A percentile compares a stretch with the other conserved stretches of the same genome.
Conservation (phyloP, 2,888 invertebrate genomes). For the Drosophila ezoana region DNA sequence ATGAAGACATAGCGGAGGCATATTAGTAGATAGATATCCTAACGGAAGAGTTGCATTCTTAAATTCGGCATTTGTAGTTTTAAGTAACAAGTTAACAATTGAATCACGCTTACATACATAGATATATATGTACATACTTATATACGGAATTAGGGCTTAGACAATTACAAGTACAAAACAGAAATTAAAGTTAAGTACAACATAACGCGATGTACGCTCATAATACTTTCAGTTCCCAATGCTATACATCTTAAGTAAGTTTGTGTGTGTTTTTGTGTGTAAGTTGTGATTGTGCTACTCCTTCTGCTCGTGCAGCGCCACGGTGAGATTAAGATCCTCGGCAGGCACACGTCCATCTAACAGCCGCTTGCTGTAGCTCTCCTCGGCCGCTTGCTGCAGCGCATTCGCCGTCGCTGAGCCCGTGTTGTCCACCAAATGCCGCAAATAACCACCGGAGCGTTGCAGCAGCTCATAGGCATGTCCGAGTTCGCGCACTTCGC, state of each 20-base stretch:
- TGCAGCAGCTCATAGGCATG: slow-evolving; percentile 89
- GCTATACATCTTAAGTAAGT: slow-evolving; percentile 31
- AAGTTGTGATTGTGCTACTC: slow-evolving; percentile 38
- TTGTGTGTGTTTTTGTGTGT: slow-evolving; percentile 1
- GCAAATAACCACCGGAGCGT: slow-evolving; percentile 87
- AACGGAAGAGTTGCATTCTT: slow-evolving; percentile 25
- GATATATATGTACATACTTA: slow-evolving; percentile 38
- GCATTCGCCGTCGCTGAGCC: slow-evolving; percentile 87
- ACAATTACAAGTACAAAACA: slow-evolving; percentile 52
- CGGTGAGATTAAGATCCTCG: slow-evolving; percentile 51
- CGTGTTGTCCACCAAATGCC: slow-evolving; percentile 89
- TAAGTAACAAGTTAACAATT: slow-evolving; percentile 55
- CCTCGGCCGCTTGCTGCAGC: slow-evolving; percentile 87
- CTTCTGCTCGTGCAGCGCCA: slow-evolving; percentile 39
- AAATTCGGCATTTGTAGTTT: slow-evolving; percentile 31
- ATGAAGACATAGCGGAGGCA: slow-evolving; percentile 62
- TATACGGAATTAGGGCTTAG: slow-evolving; percentile 28
- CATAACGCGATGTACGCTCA: slow-evolving; percentile 41
- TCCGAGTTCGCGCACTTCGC: slow-evolving; percentile 90
- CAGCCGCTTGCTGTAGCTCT: slow-evolving; percentile 79
- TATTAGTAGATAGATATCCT: slow-evolving; percentile 21
- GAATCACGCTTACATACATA: slow-evolving; percentile 48
- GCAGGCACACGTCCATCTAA: slow-evolving; percentile 43
- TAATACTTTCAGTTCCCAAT: slow-evolving; percentile 70
- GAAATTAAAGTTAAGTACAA: slow-evolving; percentile 41